These are phyloP conservation scores for Euschistus heros DNA, from an alignment of 1,140 invertebrate species.

Conservation along the genomic window DNA sequence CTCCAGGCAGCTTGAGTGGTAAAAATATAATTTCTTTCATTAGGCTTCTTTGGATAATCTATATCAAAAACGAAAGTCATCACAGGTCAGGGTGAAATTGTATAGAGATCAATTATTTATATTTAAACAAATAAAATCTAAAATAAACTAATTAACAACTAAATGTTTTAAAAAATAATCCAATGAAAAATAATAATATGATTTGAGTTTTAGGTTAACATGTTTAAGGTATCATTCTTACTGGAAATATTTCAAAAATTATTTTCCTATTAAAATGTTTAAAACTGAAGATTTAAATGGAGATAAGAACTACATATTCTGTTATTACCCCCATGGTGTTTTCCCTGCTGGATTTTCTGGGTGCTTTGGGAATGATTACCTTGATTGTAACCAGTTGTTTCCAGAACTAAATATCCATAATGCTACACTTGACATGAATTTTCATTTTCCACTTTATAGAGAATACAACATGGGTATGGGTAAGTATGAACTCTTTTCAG, in stretches of 20 bases:
- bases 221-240: constrained; percentile 55
- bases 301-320: constrained; percentile 72
- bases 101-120: no score
- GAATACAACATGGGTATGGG: constrained; percentile 53
- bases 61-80: no score
- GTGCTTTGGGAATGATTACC: constrained; percentile 67
- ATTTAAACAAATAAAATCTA: no score
- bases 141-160: no score
- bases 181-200: neutral
- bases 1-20: no score
- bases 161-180: no score
- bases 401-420: constrained; percentile 63
- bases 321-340: constrained; percentile 83
- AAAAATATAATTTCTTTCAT: no score
- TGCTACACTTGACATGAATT: constrained; percentile 69
- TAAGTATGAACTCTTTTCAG: constrained; percentile 27
- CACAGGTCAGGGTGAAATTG: no score
- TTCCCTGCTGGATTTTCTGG: constrained; percentile 64
- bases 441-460: constrained; percentile 68
- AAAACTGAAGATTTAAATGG: constrained; percentile 73
- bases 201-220: constrained; percentile 28
- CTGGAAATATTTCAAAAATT: constrained; percentile 64
- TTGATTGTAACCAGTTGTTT: constrained; percentile 59
- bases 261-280: constrained; percentile 73
- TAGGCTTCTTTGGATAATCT: no score